These are phyloP conservation scores for Cotesia glomerata DNA, from an alignment of 1,140 invertebrate species.

Conservation along the genomic window DNA sequence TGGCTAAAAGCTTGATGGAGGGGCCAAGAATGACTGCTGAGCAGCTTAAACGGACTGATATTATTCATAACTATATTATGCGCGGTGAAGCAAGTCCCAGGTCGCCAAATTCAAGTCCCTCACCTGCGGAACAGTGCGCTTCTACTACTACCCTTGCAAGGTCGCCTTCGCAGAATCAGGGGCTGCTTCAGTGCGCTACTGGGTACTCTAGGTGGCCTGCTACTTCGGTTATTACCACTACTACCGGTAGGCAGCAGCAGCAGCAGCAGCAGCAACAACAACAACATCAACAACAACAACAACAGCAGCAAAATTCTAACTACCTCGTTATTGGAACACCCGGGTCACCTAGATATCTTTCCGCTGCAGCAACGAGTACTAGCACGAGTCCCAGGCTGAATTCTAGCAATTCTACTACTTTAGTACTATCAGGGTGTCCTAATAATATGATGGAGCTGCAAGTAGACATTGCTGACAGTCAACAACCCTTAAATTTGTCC, in stretches of 20 bases:
- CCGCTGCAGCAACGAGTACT: slow-evolving; percentile 51
- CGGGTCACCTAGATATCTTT: slow-evolving; percentile 55
- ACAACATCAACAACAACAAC: slow-evolving; percentile 38
- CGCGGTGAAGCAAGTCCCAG: slow-evolving; percentile 68
- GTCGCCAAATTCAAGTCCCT: slow-evolving; percentile 65
- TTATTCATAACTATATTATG: slow-evolving; percentile 90
- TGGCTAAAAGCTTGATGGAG: slow-evolving; percentile 87
- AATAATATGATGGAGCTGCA: slow-evolving; percentile 75
- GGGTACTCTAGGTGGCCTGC: slow-evolving; percentile 55
- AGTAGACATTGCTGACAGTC: slow-evolving; percentile 80
- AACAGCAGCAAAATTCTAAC: slow-evolving; percentile 54
- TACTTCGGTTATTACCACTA: slow-evolving; percentile 60
- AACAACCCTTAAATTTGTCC: slow-evolving; percentile 84
- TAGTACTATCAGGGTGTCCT: slow-evolving; percentile 54
- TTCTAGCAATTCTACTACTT: slow-evolving; percentile 57
- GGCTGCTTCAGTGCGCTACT: slow-evolving; percentile 53
- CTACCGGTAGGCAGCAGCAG: slow-evolving; percentile 52
- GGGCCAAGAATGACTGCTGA: slow-evolving; percentile 86
- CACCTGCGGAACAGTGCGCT: slow-evolving; percentile 58
- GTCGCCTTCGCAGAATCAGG: slow-evolving; percentile 49
- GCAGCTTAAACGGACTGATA: slow-evolving; percentile 85
- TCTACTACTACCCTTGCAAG: slow-evolving; percentile 58
- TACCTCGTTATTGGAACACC: slow-evolving; percentile 51
- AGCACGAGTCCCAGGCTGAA: slow-evolving; percentile 56
- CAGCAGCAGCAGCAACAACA: slow-evolving; percentile 46